Base-by-base conservation (phyloP, 1,140 invertebrate genomes). In the Cecropterus lyciades region DNA sequence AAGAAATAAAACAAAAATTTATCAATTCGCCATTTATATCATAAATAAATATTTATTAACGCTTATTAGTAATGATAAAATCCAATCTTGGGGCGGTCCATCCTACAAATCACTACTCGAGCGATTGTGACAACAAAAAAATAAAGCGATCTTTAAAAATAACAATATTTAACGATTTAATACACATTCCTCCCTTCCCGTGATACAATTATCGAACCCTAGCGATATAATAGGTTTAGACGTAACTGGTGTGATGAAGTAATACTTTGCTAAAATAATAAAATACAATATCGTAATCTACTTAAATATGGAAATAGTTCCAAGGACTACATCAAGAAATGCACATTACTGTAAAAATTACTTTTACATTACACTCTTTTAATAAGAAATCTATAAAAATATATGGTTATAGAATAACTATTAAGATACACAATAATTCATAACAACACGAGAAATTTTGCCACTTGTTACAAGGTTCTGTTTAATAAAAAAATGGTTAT, bases 11-110 rank as follows among this genome's bases (percentile, higher is more conserved):
- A 66, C 73, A 10, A 60, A 6, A 7, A 6, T 46, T 70, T 40
- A 24, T 67, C 46, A 45, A 68, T 66, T 62, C 57, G 63, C 43
- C 49, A 63, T 72, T 67, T 75, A 69, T 72, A 75, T 69, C 64
- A 67, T 72, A 75, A 75, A 72, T 75, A 72, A 68, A 68, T 70
- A 69, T 74, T 59, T 59, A 59, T 66, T 73, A 73, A 73, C 71
- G 63, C 65, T 73, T 65, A 73, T 46, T 53, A 65, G 49, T 73
- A 69, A 67, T 52, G 60, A 70, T 68, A 67, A 70, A 74, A 51
- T 59, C 49, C 40, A 43, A 43, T 14, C 37, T 43, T 14, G 40
- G 13, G 24, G 45, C 24, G 5, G 10, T 53, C 15, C 30, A 14
- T 53, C 27, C 30, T 37, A 15, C 13, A 16, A 11, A 53, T 33